A percentile compares a stretch with the other conserved stretches of the same genome.
phyloP scores from a whole-genome alignment of 2,797 vertebrate species.

The Carduelis carduelis region DNA sequence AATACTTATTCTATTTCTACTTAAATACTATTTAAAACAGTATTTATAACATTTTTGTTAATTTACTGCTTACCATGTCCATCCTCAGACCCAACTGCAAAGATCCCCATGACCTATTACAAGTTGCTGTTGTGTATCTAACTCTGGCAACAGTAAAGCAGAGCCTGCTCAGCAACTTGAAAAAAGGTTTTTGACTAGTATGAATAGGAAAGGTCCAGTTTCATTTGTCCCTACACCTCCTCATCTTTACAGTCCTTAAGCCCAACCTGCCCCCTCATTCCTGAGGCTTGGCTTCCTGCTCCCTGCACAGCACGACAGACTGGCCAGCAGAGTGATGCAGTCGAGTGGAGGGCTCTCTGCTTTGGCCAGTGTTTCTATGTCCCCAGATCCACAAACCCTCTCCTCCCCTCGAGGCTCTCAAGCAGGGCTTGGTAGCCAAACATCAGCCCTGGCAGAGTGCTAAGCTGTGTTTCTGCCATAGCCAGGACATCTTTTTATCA shows the following conservation, averaged over 20 bases:
- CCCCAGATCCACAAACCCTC: neutral
- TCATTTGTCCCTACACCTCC: no score
- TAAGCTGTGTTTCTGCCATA: neutral
- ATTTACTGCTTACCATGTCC: neutral
- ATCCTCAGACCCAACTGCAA: neutral
- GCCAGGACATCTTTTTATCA: neutral
- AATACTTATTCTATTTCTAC: neutral
- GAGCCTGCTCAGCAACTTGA: accelerated
- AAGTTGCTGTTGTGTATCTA: neutral
- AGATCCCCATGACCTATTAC: neutral
- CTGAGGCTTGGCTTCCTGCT: neutral
- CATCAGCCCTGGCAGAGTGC: neutral
- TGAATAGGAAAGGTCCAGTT: neutral
- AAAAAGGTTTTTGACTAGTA: neutral
- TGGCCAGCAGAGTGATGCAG: neutral
- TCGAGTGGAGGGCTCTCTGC: neutral
- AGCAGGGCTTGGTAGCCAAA: neutral
- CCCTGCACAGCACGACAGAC: neutral
- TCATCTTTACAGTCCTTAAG: neutral
- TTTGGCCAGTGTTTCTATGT: neutral
- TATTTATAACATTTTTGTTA: neutral
- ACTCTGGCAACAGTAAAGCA: neutral
- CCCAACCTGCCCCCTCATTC: neutral
- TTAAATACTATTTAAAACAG: neutral
- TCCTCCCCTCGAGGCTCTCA: neutral